Conservation (phyloP, 2,888 invertebrate species). For the Argyresthia goedartella region DNA sequence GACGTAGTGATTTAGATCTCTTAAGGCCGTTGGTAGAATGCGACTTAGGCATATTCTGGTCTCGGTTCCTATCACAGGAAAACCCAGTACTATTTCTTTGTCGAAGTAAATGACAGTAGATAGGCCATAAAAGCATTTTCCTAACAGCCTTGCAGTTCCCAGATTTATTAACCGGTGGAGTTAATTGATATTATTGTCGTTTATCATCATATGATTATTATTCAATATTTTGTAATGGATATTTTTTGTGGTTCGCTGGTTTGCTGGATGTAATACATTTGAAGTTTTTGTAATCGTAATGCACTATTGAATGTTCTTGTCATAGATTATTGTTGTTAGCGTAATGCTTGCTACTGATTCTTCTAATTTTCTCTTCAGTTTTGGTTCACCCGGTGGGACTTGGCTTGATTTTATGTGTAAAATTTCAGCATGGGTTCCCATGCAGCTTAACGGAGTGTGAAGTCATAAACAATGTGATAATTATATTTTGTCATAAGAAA, state of each 20-base stretch:
- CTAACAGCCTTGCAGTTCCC: neutral
- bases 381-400: slow-evolving; percentile 7
- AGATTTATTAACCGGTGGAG: neutral
- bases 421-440: slow-evolving; percentile 14
- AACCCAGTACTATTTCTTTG: too few species aligned
- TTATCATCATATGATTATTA: neutral
- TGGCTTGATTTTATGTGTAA: slow-evolving; percentile 18
- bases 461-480: slow-evolving; percentile 34
- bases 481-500: slow-evolving; percentile 47
- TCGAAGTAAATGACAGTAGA: too few species aligned
- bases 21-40: too few species aligned
- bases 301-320: slow-evolving; percentile 9
- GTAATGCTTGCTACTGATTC: slow-evolving; percentile 14
- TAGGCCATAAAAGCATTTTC: too few species aligned
- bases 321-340: slow-evolving; percentile 6
- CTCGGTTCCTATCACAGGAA: too few species aligned
- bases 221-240: neutral
- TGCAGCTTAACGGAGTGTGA: slow-evolving; percentile 17
- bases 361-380: neutral
- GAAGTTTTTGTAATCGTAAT: neutral
- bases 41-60: too few species aligned
- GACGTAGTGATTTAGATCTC: too few species aligned
- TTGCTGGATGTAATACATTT: slow-evolving; percentile 7
- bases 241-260: slow-evolving; percentile 3
- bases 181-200: slow-evolving; percentile 1